Evolutionary conservation across 1,140 invertebrate species (phyloP).

Genomic region (Sipha flava): DNA sequence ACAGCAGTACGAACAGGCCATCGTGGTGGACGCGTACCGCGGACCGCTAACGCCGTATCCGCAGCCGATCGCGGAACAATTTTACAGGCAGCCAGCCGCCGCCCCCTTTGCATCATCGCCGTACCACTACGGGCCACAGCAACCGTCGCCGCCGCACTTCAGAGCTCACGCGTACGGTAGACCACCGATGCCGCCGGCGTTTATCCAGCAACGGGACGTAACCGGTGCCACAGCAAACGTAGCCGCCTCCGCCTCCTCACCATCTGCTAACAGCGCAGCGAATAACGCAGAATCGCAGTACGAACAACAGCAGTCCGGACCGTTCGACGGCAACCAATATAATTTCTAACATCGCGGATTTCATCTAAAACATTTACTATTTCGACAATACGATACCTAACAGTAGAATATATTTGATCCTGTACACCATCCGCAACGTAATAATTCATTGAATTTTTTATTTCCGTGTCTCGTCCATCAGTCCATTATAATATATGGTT

Average conservation of each 20-base stretch:
- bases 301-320: not conserved
- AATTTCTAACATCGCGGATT: not conserved
- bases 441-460: not conserved
- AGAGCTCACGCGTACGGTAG: not conserved
- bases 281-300: not conserved
- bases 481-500: too few species aligned
- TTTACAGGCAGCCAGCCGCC: not conserved
- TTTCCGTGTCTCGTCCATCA: too few species aligned
- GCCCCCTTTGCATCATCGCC: not conserved
- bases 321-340: not conserved
- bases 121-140: not conserved
- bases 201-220: constrained; percentile 4
- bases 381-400: not conserved
- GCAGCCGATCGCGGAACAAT: not conserved
- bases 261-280: too few species aligned
- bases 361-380: not conserved
- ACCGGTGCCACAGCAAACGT: not conserved
- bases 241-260: not conserved
- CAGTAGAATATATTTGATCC: not conserved
- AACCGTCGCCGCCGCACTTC: not conserved
- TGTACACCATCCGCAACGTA: not conserved
- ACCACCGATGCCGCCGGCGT: not conserved
- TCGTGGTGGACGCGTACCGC: constrained; percentile 7
- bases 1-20: not conserved
- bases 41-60: not conserved